These are phyloP conservation scores for Tapera naevia DNA, from an alignment of 2,797 vertebrate genomes.

Conservation along the genomic window DNA sequence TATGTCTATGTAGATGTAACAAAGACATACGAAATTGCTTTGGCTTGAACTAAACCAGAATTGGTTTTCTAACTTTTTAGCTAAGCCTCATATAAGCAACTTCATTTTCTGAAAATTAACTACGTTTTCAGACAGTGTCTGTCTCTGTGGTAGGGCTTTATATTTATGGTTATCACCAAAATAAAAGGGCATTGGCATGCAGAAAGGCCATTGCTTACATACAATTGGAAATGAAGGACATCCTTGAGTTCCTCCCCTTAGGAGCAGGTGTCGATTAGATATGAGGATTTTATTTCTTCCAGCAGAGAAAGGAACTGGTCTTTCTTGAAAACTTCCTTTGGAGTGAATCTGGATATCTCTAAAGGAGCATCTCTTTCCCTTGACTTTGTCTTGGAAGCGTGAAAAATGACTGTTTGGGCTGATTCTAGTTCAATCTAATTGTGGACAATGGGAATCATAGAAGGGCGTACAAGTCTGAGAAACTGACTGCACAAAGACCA, in stretches of 20 bases:
- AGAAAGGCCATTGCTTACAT: too few species aligned
- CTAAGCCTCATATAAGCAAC: too few species aligned
- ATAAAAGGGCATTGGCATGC: too few species aligned
- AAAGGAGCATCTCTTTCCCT: neutral
- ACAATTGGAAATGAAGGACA: too few species aligned
- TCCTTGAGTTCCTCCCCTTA: neutral
- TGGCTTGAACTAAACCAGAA: too few species aligned
- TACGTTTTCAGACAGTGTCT: too few species aligned
- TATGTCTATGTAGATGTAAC: neutral
- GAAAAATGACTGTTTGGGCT: neutral
- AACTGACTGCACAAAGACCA: neutral
- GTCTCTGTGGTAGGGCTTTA: too few species aligned
- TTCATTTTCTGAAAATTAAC: too few species aligned
- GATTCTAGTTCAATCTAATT: neutral
- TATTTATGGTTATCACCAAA: too few species aligned
- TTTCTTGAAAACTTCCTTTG: neutral
- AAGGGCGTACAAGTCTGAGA: neutral
- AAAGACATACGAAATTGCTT: neutral
- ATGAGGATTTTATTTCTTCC: neutral
- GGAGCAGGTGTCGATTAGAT: neutral
- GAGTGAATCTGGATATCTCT: neutral
- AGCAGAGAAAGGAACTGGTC: neutral
- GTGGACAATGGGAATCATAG: neutral
- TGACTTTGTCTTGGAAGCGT: neutral
- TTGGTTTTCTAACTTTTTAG: too few species aligned